Evolutionary conservation across 2,797 vertebrate species (phyloP).

Genomic region (Artibeus lituratus): DNA sequence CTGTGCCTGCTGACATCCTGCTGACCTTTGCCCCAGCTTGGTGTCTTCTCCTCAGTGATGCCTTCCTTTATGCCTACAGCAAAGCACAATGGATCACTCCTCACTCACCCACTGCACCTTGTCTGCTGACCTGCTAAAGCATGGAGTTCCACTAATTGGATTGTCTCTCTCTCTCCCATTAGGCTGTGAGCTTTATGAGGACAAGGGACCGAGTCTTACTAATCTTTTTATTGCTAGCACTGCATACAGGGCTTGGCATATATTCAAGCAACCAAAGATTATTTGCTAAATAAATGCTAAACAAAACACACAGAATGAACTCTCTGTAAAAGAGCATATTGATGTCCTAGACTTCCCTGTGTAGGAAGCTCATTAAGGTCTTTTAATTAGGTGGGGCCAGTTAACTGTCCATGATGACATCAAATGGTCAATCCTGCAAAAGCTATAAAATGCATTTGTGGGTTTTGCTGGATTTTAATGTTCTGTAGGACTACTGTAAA

Average conservation of each 20-base stretch:
- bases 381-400: conserved; percentile 74
- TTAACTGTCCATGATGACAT: conserved; percentile 69
- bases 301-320: conserved; percentile 60
- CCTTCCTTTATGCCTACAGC: neutral
- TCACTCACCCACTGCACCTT: neutral
- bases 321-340: conserved; percentile 64
- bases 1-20: neutral
- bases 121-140: neutral
- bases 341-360: conserved; percentile 58
- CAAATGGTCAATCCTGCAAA: conserved; percentile 61
- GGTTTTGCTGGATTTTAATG: conserved; percentile 62
- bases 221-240: conserved; percentile 52
- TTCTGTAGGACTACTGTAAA: conserved; percentile 40
- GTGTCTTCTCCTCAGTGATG: neutral
- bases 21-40: neutral
- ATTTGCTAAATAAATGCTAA: conserved; percentile 72
- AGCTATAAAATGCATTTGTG: conserved; percentile 50
- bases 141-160: neutral
- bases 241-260: conserved; percentile 44
- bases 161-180: neutral
- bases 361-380: conserved; percentile 67
- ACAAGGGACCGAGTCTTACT: conserved; percentile 46
- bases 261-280: conserved; percentile 33
- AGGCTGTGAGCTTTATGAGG: conserved; percentile 38
- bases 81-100: neutral